phyloP scores from a whole-genome alignment of 1,140 invertebrate genomes.

The Drosophila oshimai region DNA sequence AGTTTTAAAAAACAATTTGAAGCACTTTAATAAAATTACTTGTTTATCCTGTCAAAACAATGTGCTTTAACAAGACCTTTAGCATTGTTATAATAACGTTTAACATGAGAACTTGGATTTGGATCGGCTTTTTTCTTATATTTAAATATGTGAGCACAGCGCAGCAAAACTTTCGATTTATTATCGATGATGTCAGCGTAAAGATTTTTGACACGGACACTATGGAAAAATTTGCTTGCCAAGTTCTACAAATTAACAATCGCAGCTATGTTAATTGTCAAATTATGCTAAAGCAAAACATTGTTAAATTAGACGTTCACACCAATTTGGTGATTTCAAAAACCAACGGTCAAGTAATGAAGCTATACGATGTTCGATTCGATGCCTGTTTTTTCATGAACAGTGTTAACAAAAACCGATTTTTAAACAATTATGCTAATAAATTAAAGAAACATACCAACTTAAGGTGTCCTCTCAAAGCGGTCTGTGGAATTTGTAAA shows the following conservation, averaged over 20 bases:
- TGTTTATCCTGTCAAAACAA: background rate
- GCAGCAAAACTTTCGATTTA: conserved; percentile 23
- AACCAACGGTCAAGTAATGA: no score
- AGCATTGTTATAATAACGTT: background rate
- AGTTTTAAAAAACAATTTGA: background rate
- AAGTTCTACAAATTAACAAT: conserved; percentile 16
- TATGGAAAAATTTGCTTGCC: conserved; percentile 13
- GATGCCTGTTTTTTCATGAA: no score
- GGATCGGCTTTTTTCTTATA: background rate
- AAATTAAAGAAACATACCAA: no score
- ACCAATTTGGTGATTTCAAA: no score
- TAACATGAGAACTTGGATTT: conserved; percentile 17
- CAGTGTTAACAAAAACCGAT: no score
- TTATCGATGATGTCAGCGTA: conserved; percentile 15
- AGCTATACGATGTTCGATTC: no score
- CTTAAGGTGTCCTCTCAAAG: no score
- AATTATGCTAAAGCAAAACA: no score
- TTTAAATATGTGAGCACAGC: background rate
- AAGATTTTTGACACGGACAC: conserved; percentile 13
- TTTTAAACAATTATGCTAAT: no score
- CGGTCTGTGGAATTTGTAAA: no score
- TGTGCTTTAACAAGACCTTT: background rate
- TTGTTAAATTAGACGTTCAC: no score
- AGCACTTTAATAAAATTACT: background rate
- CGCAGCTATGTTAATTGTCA: no score